Conservation (phyloP, 2,113 vertebrate genomes). For the Hippocampus comes region DNA sequence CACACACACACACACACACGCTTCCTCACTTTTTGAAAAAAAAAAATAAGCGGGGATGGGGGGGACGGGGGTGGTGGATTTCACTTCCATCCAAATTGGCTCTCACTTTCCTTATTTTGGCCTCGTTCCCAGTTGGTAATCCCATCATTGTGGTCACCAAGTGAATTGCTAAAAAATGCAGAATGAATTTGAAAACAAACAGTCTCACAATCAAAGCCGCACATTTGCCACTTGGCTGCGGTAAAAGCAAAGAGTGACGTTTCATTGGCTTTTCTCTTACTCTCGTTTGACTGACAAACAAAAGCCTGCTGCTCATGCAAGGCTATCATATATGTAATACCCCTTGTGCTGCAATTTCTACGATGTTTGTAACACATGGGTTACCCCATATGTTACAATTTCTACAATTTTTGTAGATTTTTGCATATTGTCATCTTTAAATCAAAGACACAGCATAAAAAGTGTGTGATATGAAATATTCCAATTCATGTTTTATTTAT, state of each 20-base stretch:
- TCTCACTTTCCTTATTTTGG: constrained; percentile 16
- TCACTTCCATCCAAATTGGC: constrained; percentile 26
- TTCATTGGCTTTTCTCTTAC: neutral
- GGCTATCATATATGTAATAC: too few relatives aligned
- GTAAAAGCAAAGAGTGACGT: neutral
- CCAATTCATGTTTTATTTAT: too few relatives aligned
- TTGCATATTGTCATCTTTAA: too few relatives aligned
- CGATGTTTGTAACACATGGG: too few relatives aligned
- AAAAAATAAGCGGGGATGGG: constrained; percentile 10
- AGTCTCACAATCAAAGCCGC: neutral
- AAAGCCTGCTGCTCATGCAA: neutral
- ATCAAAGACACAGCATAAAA: too few relatives aligned
- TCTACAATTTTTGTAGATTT: too few relatives aligned
- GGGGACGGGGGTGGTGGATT: constrained; percentile 20
- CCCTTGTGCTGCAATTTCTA: too few relatives aligned
- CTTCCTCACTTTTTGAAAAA: constrained; percentile 28
- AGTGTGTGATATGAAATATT: too few relatives aligned
- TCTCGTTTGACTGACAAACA: neutral
- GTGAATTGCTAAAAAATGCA: constrained; percentile 2
- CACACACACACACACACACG: constrained; percentile 16
- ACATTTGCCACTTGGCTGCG: constrained; percentile 2
- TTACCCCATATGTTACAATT: too few relatives aligned
- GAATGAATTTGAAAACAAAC: neutral
- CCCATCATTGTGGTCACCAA: constrained; percentile 14
- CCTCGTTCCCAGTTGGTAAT: constrained; percentile 7